Evolutionary conservation across 2,888 invertebrate species (phyloP), one percentile per base, ranked within the genome.

Genomic region (Melieria picta): DNA sequence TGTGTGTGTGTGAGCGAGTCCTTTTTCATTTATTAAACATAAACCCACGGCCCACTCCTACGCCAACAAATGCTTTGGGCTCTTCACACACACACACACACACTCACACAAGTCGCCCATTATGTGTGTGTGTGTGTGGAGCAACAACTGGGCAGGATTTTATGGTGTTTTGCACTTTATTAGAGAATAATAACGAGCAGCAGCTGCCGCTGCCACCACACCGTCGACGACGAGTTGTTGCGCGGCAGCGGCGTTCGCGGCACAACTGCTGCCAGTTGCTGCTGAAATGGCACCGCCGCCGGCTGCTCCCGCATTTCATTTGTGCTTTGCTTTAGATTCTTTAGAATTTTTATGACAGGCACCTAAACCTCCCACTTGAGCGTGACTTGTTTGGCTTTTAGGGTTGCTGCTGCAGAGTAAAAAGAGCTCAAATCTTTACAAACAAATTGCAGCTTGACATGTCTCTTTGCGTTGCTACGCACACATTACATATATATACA

Each of bases 271-370:
- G 52, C 3, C 57, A 43, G 10, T 50, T 42, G 60, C 58, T 68
- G 57, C 52, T 66, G 75, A 82, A 82, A 82, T 81, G 83, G 83
- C 81, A 83, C 80, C 80, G 80, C 79, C 78, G 76, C 77, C 75
- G 77, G 77, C 72, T 69, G 48, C 13, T 52, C 2, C 50, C 58
- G 5, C 16, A 42, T 61, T 47, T 48, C 50, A 30, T 48, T 55
- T 42, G 13, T 57, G 45, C 47, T 30, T 64, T 46, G 7, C 4
- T 10, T 48, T 10, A 16, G 30, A n/a, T 43, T 61, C n/a, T 47
- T 30, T 30, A 30, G 30, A 30, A 30, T 30, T 30, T 30, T 30
- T 30, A 30, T 30, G 63, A 65, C 50, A 56, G 30, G 58, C 71
- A 64, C n/a, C 56, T 55, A 42, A 65, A 57, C 76, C 74, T 46